Conservation (phyloP, 2,113 vertebrate genomes). For the Pagrus major region DNA sequence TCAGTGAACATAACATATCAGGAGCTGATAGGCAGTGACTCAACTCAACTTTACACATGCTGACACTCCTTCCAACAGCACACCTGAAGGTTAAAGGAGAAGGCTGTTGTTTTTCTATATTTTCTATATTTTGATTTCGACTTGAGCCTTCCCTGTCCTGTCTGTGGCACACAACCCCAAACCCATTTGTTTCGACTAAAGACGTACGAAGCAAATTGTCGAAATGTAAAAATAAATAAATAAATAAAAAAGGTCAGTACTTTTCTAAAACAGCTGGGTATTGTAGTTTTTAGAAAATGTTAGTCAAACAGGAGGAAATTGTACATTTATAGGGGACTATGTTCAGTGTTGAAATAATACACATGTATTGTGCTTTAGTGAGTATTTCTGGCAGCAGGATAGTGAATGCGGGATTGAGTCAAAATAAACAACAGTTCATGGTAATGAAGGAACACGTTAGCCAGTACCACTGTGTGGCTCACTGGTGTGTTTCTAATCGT, state of each 20-base stretch:
- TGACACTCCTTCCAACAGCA: neutral
- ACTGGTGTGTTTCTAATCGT: neutral
- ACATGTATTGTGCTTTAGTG: neutral
- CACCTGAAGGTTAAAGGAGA: neutral
- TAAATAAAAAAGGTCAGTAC: neutral
- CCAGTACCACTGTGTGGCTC: neutral
- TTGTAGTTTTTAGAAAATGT: too few relatives aligned
- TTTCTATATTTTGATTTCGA: neutral
- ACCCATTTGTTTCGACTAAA: too few relatives aligned
- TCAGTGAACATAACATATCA: neutral
- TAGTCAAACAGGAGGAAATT: neutral
- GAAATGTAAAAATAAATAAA: too few relatives aligned
- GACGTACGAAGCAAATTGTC: neutral
- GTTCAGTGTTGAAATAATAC: neutral
- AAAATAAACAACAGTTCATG: neutral
- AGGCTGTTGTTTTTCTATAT: neutral
- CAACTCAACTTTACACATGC: neutral
- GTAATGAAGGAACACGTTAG: neutral
- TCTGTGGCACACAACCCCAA: too few relatives aligned
- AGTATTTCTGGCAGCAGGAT: neutral
- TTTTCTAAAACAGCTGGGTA: neutral
- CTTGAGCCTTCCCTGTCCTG: too few relatives aligned
- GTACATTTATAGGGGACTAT: neutral
- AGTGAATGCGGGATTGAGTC: neutral
- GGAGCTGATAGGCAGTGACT: constrained; percentile 15